Base-by-base conservation (phyloP, 2,888 invertebrate genomes). In the Drosophila sordidapex region DNA sequence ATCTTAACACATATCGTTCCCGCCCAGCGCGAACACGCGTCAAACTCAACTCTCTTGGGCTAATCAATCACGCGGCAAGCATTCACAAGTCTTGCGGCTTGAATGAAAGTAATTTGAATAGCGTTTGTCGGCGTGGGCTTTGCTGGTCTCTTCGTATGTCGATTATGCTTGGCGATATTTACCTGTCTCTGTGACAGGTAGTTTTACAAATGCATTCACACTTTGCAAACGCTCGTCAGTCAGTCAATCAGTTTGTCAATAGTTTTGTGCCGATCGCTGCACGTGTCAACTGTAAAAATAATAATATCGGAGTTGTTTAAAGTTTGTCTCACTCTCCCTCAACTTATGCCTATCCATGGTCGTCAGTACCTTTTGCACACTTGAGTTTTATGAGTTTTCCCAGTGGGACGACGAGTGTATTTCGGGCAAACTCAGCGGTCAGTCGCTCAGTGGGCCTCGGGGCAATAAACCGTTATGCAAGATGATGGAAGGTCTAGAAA, bases 71-170 rank as follows among this genome's bases (percentile, higher is more conserved):
- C 61, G 81, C 70, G 71, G 70, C 59, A 82, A 82, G 70, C 82
- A 82, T 79, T 81, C 82, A 81, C 69, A 62, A 70, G 43, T 79
- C 71, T 67, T 62, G 80, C 68, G 68, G 82, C 70, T 74, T 82
- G 74, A 82, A 84, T 83, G 83, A 82, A 83, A 84, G 84, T 84
- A 75, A 79, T 83, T 84, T 84, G 83, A 83, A 82, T 82, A 83
- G 63, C 58, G 70, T 78, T 83, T 74, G 75, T 70, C 81, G 72
- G 76, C 76, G 75, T 79, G 64, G 71, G 71, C 36, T 60, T 38
- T 60, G 68, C 46, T 49, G 35, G 21, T 54, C 56, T 61, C 25
- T 18, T 54, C 35, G 27, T 46, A 46, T 46, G 21, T 54, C 60
- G 56, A 27, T 25, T 54, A 25, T 54, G 53, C 25, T 36, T 15